Conservation (phyloP, 2,888 invertebrate genomes). For the Alitta virens region DNA sequence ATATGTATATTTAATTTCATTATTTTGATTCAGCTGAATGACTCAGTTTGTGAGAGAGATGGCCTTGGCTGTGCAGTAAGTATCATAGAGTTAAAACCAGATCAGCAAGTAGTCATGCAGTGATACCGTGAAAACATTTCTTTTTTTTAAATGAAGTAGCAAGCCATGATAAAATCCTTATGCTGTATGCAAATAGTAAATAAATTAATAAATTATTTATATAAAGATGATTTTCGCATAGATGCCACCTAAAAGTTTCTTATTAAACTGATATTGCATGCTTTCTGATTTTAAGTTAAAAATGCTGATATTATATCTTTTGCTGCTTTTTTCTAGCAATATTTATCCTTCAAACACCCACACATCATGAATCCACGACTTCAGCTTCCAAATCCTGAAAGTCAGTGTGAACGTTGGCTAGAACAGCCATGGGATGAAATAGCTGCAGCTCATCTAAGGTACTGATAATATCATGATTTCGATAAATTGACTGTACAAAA, state of each 20-base stretch:
- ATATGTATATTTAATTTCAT: too few relatives aligned
- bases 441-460: constrained; percentile 74
- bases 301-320: not conserved
- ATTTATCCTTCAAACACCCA: constrained; percentile 62
- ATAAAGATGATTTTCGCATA: too few relatives aligned
- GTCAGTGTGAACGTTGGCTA: constrained; percentile 69
- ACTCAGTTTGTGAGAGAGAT: too few relatives aligned
- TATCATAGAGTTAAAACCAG: too few relatives aligned
- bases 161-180: too few relatives aligned
- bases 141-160: too few relatives aligned
- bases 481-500: not conserved
- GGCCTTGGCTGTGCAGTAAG: too few relatives aligned
- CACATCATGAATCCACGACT: constrained; percentile 72
- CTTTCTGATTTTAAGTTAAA: not conserved
- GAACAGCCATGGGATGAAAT: constrained; percentile 75
- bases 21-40: too few relatives aligned
- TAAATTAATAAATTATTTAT: too few relatives aligned
- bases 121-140: too few relatives aligned
- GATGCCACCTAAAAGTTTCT: too few relatives aligned
- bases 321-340: constrained; percentile 34
- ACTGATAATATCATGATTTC: constrained; percentile 3
- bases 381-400: constrained; percentile 69
- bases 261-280: not conserved
- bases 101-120: too few relatives aligned
- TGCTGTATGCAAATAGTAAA: not conserved